These are phyloP conservation scores for Cyrtonyx montezumae DNA, from an alignment of 2,113 vertebrate genomes.

Conservation along the genomic window DNA sequence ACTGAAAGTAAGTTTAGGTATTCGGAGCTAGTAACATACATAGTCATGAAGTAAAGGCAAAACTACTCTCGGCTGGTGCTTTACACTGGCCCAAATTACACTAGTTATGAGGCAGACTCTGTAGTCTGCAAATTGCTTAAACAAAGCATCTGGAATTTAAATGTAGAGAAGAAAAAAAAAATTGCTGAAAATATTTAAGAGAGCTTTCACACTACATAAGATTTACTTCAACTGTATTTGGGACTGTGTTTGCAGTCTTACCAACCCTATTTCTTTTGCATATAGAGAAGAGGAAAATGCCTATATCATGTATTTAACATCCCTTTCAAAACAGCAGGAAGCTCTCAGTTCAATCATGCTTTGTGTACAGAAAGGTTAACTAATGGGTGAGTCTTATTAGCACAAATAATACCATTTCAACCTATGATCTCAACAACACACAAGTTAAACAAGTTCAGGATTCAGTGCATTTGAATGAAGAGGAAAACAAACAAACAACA, in stretches of 20 bases:
- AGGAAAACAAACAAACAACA: background rate
- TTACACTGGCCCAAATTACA: background rate
- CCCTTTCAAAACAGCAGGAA: slow-evolving; percentile 62
- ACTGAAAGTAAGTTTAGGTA: slow-evolving; percentile 17
- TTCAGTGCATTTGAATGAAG: background rate
- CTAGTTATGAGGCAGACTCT: background rate
- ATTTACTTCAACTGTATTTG: slow-evolving; percentile 44
- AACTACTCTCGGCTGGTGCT: background rate
- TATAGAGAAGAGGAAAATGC: slow-evolving; percentile 10
- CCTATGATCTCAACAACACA: background rate
- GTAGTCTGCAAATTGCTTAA: slow-evolving; percentile 36
- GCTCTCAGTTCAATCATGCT: slow-evolving; percentile 62
- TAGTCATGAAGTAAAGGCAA: background rate
- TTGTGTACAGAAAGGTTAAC: slow-evolving; percentile 58
- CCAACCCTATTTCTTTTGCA: background rate
- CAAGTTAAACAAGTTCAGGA: background rate
- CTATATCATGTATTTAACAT: slow-evolving; percentile 33
- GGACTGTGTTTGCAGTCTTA: slow-evolving; percentile 32
- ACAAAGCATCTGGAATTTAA: slow-evolving; percentile 38
- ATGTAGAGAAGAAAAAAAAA: slow-evolving; percentile 10
- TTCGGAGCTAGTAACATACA: background rate
- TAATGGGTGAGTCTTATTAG: slow-evolving; percentile 48
- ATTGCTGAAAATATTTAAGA: background rate
- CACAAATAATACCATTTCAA: slow-evolving; percentile 26
- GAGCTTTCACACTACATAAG: slow-evolving; percentile 35